A percentile compares a stretch with the other conserved stretches of the same genome.
phyloP scores from a whole-genome alignment of 2,113 vertebrate species.

The Pterophyllum scalare region DNA sequence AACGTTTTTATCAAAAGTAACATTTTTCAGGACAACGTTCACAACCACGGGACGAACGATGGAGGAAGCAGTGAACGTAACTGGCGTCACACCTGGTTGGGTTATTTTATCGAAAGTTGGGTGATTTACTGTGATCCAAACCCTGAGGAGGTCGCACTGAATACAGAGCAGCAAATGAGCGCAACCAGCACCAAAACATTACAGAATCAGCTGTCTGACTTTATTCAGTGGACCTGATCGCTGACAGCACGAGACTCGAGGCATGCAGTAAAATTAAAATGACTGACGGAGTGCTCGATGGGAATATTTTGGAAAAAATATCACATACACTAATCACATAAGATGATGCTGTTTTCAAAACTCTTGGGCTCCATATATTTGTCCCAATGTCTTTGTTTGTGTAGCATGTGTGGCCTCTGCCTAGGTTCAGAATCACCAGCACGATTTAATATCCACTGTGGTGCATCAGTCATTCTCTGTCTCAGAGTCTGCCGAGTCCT shows the following conservation, averaged over 20 bases:
- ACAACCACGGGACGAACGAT: background rate
- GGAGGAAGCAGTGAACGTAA: background rate
- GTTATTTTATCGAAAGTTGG: background rate
- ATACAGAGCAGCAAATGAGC: background rate
- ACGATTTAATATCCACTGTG: conserved; percentile 37
- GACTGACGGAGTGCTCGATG: background rate
- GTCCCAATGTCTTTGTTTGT: background rate
- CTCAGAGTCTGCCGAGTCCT: conserved; percentile 47
- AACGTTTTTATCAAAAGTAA: background rate
- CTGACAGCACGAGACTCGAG: background rate
- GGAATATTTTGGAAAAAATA: conserved; percentile 31
- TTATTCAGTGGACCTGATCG: background rate
- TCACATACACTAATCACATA: conserved; percentile 45
- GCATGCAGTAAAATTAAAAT: background rate
- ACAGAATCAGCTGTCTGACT: background rate
- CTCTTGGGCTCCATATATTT: conserved; percentile 20
- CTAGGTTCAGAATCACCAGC: conserved; percentile 17
- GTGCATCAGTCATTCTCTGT: conserved; percentile 60
- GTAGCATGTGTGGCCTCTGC: background rate
- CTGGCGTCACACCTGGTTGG: background rate
- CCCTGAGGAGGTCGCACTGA: background rate
- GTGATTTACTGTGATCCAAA: background rate
- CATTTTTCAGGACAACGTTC: background rate
- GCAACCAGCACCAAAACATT: background rate
- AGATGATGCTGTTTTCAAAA: conserved; percentile 1